Conservation (phyloP, 2,113 vertebrate species). For the Heterotilapia buettikoferi region DNA sequence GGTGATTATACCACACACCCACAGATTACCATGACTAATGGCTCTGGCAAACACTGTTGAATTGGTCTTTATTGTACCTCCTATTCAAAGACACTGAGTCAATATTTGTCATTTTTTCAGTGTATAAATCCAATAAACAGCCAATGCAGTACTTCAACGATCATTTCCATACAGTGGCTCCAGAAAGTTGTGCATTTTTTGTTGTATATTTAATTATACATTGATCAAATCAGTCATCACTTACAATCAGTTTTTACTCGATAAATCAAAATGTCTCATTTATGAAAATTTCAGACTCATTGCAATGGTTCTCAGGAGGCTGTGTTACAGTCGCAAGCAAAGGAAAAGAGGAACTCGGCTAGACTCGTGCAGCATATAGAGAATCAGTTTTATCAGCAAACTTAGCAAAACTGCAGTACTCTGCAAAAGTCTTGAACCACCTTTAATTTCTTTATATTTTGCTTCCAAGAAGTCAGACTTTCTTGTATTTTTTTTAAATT, state of each 20-base stretch:
- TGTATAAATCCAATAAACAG: not conserved
- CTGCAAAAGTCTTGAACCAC: not conserved
- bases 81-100: not conserved
- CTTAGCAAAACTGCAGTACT: not conserved
- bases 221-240: not conserved
- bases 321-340: not conserved
- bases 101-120: not conserved
- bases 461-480: not conserved
- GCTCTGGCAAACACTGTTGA: not conserved
- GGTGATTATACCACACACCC: constrained; percentile 27
- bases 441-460: not conserved
- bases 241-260: not conserved
- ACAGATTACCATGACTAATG: not conserved
- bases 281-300: not conserved
- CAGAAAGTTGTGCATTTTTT: not conserved
- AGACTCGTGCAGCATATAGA: not conserved
- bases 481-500: not conserved
- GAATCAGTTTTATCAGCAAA: not conserved
- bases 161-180: not conserved
- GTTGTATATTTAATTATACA: not conserved
- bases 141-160: not conserved
- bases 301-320: not conserved
- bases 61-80: not conserved
- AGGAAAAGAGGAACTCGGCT: not conserved
- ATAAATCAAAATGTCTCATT: not conserved